Evolutionary conservation across 2,888 invertebrate genomes (phyloP), one percentile per base, ranked within the genome.

Genomic region (Prosopocoilus inquinatus): DNA sequence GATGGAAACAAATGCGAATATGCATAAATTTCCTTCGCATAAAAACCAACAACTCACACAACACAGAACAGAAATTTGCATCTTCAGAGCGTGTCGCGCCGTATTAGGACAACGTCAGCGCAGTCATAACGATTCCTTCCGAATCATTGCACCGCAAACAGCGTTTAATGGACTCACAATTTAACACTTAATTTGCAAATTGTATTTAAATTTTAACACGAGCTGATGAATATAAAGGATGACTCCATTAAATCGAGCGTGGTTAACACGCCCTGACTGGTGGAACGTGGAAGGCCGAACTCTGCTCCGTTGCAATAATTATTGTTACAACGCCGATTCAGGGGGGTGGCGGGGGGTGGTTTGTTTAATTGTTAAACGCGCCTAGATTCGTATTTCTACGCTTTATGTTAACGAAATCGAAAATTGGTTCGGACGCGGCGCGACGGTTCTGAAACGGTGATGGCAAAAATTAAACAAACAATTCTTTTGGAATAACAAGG

Each of bases 191-290:
- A 66, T 66, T 66, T 65, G 59, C 64, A 63, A 66, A 66, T 64
- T 65, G 62, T 64, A 64, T 67, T 67, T 65, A 67, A 67, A 67
- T 67, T 67, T 64, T 64, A 65, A 64, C 60, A 57, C 61, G 57
- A 47, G 53, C 54, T 58, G 50, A 55, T 55, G 55, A 46, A 55
- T 46, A 55, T 38, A 46, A 47, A 50, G 50, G 46, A 32, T 41
- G 16, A 16, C 41, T 41, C 41, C 7, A 55, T 55, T 57, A 55
- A 60, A 55, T 55, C 50, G 55, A 57, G 57, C 57, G 50, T 53
- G 47, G 56, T 47, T 41, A 16, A 16, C 41, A 41, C 15, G 16
- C 16, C n/a, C 9, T 41, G 16, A 41, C 13, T 41, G 16, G 15
- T 41, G 16, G 15, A 41, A 15, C 41, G 12, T 16, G 41, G 15